phyloP scores from a whole-genome alignment of 2,888 invertebrate species.

The Aphelenchoides bicaudatus region DNA sequence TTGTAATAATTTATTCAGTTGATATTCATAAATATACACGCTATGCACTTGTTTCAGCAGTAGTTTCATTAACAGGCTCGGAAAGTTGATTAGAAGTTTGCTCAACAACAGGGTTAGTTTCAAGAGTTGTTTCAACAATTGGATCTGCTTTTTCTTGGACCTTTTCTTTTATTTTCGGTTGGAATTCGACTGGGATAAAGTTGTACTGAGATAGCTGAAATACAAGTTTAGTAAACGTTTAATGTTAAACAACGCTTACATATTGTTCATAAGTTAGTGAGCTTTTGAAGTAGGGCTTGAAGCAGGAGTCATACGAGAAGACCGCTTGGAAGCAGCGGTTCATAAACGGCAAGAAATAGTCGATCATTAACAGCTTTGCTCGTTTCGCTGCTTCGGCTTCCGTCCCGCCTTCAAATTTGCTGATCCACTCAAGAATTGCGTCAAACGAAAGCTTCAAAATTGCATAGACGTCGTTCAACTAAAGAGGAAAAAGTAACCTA shows the following conservation, averaged over 20 bases:
- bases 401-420: constrained; percentile 23
- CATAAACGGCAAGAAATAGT: constrained; percentile 36
- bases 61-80: too few species aligned
- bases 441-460: constrained; percentile 28
- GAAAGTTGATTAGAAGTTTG: neutral
- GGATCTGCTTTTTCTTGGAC: neutral
- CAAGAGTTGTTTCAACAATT: neutral
- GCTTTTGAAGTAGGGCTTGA: constrained; percentile 20
- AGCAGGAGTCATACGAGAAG: constrained; percentile 31
- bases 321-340: constrained; percentile 29
- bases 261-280: constrained; percentile 27
- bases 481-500: constrained; percentile 21
- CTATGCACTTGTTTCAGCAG: too few species aligned
- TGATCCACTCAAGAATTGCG: constrained; percentile 32
- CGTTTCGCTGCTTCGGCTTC: constrained; percentile 22
- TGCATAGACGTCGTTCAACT: constrained; percentile 35
- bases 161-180: neutral
- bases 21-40: too few species aligned
- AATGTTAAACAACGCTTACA: constrained; percentile 23
- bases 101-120: neutral
- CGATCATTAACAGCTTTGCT: constrained; percentile 28
- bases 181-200: constrained; percentile 2
- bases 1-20: too few species aligned
- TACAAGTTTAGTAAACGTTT: neutral
- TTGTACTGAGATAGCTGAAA: constrained; percentile 4